Evolutionary conservation across 2,888 invertebrate genomes (phyloP).

Genomic region (Polia nebulosa): DNA sequence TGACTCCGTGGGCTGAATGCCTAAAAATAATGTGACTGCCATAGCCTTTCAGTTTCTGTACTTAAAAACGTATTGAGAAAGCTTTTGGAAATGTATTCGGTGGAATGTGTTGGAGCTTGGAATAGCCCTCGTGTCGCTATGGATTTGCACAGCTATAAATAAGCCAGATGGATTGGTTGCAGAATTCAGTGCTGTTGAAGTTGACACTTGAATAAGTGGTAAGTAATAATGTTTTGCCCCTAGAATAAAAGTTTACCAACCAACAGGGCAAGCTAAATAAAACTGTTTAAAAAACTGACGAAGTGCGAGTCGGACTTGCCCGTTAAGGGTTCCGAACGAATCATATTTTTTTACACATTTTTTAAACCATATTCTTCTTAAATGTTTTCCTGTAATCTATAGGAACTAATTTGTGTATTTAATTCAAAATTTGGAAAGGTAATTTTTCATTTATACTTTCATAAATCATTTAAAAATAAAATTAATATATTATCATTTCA

Average conservation of each 20-base stretch:
- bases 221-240: too few species aligned
- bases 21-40: conserved; percentile 54
- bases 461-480: too few species aligned
- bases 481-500: too few species aligned
- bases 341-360: too few species aligned
- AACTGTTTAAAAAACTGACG: background rate
- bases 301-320: too few species aligned
- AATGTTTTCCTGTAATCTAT: too few species aligned
- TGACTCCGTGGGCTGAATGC: conserved; percentile 51
- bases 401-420: too few species aligned
- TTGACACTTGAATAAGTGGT: background rate
- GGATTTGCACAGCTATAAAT: conserved; percentile 11
- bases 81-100: conserved; percentile 34
- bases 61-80: conserved; percentile 47
- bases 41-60: conserved; percentile 45
- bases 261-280: background rate
- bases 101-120: conserved; percentile 6
- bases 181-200: background rate
- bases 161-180: background rate
- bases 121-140: conserved; percentile 2
- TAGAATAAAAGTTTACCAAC: too few species aligned
- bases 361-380: too few species aligned
- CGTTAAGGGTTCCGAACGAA: too few species aligned
- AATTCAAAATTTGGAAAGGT: too few species aligned
- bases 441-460: too few species aligned